These are phyloP conservation scores for Drosophila ezoana DNA, from an alignment of 2,888 invertebrate species.

Conservation along the genomic window DNA sequence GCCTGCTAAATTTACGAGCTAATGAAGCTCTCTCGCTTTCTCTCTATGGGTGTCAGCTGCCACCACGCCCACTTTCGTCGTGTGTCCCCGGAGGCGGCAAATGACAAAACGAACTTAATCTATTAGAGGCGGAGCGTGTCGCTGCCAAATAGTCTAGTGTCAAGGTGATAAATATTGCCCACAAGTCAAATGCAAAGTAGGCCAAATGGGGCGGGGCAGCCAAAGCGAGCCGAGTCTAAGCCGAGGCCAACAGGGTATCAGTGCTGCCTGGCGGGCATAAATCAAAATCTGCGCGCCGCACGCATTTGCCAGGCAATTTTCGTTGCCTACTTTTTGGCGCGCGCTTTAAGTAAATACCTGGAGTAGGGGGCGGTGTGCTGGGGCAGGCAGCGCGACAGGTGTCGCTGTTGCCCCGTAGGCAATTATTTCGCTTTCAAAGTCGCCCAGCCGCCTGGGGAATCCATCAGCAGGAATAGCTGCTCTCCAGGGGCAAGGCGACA, in stretches of 20 bases:
- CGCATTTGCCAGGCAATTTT: slow-evolving; percentile 31
- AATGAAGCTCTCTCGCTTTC: slow-evolving; percentile 6
- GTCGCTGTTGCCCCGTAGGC: slow-evolving; percentile 58
- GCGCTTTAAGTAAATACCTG: slow-evolving; percentile 27
- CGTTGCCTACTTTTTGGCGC: slow-evolving; percentile 53
- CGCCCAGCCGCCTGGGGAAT: slow-evolving; percentile 55
- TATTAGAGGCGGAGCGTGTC: slow-evolving; percentile 56
- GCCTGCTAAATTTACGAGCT: slow-evolving; percentile 21
- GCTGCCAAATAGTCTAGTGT: slow-evolving; percentile 58
- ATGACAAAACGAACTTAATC: slow-evolving; percentile 76
- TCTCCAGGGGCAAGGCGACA: slow-evolving; percentile 15
- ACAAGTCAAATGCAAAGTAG: slow-evolving; percentile 66
- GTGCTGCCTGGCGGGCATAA: slow-evolving; percentile 58
- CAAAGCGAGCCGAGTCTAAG: neutral
- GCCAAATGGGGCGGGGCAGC: slow-evolving; percentile 19
- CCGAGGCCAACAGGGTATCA: slow-evolving; percentile 14
- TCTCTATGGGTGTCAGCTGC: neutral
- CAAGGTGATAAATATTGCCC: slow-evolving; percentile 76
- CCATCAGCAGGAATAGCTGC: slow-evolving; percentile 41
- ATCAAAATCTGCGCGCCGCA: slow-evolving; percentile 55
- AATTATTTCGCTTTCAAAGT: slow-evolving; percentile 72
- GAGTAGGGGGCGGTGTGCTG: neutral
- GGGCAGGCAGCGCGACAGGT: slow-evolving; percentile 47
- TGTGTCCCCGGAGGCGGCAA: slow-evolving; percentile 47
- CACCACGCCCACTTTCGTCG: slow-evolving; percentile 6